Conservation (phyloP, 2,113 vertebrate species). For the Laticauda colubrina region DNA sequence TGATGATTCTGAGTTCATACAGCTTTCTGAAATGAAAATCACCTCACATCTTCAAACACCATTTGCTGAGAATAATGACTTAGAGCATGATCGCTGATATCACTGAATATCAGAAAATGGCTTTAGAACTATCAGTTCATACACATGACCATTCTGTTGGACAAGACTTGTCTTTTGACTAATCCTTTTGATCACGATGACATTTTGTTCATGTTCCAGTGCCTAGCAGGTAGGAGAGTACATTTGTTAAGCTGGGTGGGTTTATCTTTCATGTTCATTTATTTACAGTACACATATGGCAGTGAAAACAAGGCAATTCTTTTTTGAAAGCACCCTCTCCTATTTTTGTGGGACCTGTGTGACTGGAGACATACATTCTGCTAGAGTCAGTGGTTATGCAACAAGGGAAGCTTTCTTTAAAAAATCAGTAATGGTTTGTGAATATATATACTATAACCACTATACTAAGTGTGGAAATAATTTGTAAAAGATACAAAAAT, state of each 20-base stretch:
- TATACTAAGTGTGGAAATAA: background rate
- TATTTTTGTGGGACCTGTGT: conserved; percentile 40
- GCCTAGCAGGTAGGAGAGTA: conserved; percentile 57
- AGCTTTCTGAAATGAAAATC: conserved; percentile 46
- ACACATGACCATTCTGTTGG: conserved; percentile 47
- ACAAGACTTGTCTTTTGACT: conserved; percentile 62
- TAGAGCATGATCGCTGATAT: conserved; percentile 18
- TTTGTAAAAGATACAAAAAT: background rate
- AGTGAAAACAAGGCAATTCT: conserved; percentile 44
- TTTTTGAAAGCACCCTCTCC: conserved; percentile 26
- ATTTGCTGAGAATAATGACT: conserved; percentile 30
- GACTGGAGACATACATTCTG: conserved; percentile 40
- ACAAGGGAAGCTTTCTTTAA: conserved; percentile 4
- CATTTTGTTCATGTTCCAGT: conserved; percentile 57
- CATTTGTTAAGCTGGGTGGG: conserved; percentile 59
- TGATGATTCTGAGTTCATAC: conserved; percentile 37
- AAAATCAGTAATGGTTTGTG: conserved; percentile 15
- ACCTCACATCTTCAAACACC: conserved; percentile 24
- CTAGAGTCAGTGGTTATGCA: background rate
- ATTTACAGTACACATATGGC: conserved; percentile 62
- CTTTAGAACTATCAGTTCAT: conserved; percentile 49
- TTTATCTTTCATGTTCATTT: conserved; percentile 66
- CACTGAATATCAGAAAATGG: conserved; percentile 34
- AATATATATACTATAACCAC: background rate
- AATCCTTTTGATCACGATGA: conserved; percentile 60